Percentiles rank a stretch among this genome's conserved stretches.
Conservation (phyloP, 2,888 invertebrate species). For the Catocala fraxini region DNA sequence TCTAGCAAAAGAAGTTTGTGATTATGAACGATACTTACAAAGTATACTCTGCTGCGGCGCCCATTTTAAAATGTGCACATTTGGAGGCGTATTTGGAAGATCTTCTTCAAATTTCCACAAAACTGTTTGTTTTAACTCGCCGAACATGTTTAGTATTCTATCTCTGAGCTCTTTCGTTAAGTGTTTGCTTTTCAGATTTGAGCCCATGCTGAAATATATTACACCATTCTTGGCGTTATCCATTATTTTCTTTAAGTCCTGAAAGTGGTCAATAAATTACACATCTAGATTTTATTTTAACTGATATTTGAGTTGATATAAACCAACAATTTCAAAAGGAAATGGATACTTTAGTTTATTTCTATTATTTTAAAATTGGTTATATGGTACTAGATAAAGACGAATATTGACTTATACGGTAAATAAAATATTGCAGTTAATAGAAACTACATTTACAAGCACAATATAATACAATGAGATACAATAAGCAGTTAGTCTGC, state of each 20-base stretch:
- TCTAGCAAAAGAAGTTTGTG: too few relatives aligned
- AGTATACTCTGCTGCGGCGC: slow-evolving; percentile 66
- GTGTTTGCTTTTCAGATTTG: slow-evolving; percentile 68
- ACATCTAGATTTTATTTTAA: too few relatives aligned
- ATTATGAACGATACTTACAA: neutral
- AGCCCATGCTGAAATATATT: slow-evolving; percentile 81
- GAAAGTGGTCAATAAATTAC: neutral
- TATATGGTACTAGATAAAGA: too few relatives aligned
- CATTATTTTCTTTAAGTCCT: slow-evolving; percentile 70
- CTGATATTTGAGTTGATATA: too few relatives aligned
- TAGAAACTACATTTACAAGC: too few relatives aligned
- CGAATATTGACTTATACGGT: too few relatives aligned
- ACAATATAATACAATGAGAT: too few relatives aligned
- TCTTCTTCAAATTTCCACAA: slow-evolving; percentile 71
- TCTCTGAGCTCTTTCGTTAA: slow-evolving; percentile 61
- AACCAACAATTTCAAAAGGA: too few relatives aligned
- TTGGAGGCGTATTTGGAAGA: slow-evolving; percentile 54
- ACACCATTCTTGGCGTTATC: slow-evolving; percentile 72
- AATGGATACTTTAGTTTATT: too few relatives aligned
- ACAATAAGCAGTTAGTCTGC: too few relatives aligned
- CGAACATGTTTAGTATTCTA: slow-evolving; percentile 66
- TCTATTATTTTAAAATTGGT: too few relatives aligned
- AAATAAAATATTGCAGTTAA: too few relatives aligned
- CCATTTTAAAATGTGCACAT: slow-evolving; percentile 64
- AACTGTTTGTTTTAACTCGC: slow-evolving; percentile 72